Percentiles rank a stretch among this genome's conserved stretches.
phyloP scores from a whole-genome alignment of 2,888 invertebrate species.

The Drosophila anomalata region DNA sequence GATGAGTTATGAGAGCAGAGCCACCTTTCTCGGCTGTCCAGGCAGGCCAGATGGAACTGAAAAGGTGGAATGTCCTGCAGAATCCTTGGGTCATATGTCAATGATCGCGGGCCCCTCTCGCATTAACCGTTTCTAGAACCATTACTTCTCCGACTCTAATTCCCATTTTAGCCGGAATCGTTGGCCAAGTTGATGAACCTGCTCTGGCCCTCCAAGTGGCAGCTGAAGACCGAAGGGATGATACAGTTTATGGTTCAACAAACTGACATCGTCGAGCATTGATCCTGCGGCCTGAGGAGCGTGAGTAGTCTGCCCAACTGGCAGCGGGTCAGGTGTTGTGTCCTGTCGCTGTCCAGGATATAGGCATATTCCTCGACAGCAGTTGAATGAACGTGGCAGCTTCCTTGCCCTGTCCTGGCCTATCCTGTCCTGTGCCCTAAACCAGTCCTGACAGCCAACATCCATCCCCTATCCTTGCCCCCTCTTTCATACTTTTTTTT shows the following conservation, averaged over 20 bases:
- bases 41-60: conserved; percentile 28
- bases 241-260: conserved; percentile 65
- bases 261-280: conserved; percentile 66
- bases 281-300: conserved; percentile 65
- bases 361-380: conserved; percentile 23
- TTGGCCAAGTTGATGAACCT: conserved; percentile 24
- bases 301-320: conserved; percentile 29
- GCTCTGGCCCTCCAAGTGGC: conserved; percentile 16
- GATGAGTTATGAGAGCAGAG: conserved; percentile 18
- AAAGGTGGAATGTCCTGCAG: neutral
- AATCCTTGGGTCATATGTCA: conserved; percentile 15
- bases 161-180: neutral
- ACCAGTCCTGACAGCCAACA: conserved; percentile 13
- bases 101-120: neutral
- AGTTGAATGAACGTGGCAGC: conserved; percentile 74
- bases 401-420: conserved; percentile 22
- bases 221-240: conserved; percentile 30
- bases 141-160: conserved; percentile 18
- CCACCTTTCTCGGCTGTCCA: conserved; percentile 48
- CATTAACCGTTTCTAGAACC: conserved; percentile 8
- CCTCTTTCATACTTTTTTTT: neutral
- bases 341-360: conserved; percentile 21
- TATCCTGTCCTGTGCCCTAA: conserved; percentile 31
- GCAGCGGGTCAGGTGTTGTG: conserved; percentile 36
- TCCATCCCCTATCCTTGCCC: neutral